Base-by-base conservation (phyloP, 2,113 vertebrate genomes). In the Geococcyx californianus region DNA sequence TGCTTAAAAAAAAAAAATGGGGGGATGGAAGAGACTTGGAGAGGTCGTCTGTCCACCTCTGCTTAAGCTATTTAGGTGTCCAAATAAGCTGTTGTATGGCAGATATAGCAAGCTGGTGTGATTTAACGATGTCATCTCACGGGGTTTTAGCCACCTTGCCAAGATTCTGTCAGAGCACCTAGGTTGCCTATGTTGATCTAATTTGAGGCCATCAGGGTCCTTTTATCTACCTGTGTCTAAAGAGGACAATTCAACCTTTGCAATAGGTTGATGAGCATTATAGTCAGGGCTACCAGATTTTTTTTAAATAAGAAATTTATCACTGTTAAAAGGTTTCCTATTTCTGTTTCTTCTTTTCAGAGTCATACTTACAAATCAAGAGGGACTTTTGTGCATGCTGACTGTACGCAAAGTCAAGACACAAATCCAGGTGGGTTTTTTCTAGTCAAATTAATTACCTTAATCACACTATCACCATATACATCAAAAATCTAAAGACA, bases 101-200 rank as follows among this genome's bases (percentile, higher is more conserved):
- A 79, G 18, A 28, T 86, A 31, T 0, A 80, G 51, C 28, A 56
- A 44, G 89, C 66, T 66, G 15, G 18, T 0, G 0, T 59, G 51
- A 59, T 33, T 69, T 26, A 66, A 40, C 25, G 72, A 8, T 14
- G 1, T 60, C 5, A 25, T 38, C 74, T 31, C 36, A 52, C 16
- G 44, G 11, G 3, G 2, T 38, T 82, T 81, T 34, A 49, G 44
- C n/a, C 15, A 60, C n/a, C 17, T 69, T n/a, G 66, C 36, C 36
- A 64, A 72, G 36, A 76, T 84, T 31, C 36, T 66, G 4, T 40
- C 83, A 40, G 49, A 88, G 33, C 29, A n/a, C 23, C 40, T 55
- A 36, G 42, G 78, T 33, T 78, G 33, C 13, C 31, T 91, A 10
- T 40, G 21, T 44, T 74, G 44, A 66, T 84, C 24, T 74, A 7